Evolutionary conservation across 1,140 invertebrate genomes (phyloP), one percentile per base, ranked within the genome.

Genomic region (Dolichoris vasculosae): DNA sequence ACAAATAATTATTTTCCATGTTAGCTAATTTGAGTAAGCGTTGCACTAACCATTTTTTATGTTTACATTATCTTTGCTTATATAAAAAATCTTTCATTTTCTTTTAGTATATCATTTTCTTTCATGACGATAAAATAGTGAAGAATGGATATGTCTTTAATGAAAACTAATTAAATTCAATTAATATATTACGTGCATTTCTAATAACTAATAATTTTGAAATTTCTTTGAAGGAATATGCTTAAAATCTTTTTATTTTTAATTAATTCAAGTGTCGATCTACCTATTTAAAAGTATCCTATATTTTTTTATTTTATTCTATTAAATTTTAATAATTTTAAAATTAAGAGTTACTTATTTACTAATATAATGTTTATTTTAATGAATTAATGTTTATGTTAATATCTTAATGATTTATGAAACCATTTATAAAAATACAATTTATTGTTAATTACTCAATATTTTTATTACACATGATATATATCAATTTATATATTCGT

Each of bases 81-180:
- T 67, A 67, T 11, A n/a, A 67, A 11, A 0, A 13, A 0, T 67
- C 15, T 17, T 35, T 67, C 38, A 4, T 43, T 35, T 69, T 11
- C 55, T 84, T 79, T 46, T 30, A 40, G 8, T 48, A 32, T 59
- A 46, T 69, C 30, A 75, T 40, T 83, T 81, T 67, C 51, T 55
- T 17, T 43, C 32, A 35, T 9, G 59, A n/a, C 13, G 26, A 0
- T 80, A 30, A 59, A n/a, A 30, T 38, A 46, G 46, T 23, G 8
- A 38, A 76, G 40, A 32, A 76, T 48, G 82, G n/a, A 83, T 63
- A 59, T 20, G 23, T 40, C 69, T 38, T n/a, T 84, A 78, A 78
- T 84, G 82, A 84, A 84, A 78, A 69, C 51, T 51, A 84, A 84
- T 78, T 78, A 78, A 84, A 46, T 30, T 46, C n/a, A 38, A 63